Conservation (phyloP, 2,888 invertebrate genomes). For the Zygogramma bicolorata region DNA sequence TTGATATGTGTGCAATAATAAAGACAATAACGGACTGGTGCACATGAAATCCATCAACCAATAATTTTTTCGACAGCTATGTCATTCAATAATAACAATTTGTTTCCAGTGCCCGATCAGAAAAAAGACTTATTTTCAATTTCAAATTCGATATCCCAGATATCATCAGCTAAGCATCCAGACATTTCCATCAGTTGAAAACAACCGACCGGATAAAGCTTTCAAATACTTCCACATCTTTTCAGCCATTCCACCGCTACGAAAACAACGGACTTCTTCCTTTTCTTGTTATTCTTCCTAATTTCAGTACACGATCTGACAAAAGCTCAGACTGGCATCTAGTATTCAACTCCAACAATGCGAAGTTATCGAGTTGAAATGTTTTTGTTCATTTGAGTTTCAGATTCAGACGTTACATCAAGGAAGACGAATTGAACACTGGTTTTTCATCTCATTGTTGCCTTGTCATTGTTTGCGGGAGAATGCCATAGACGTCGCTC, state of each 20-base stretch:
- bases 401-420: slow-evolving; percentile 48
- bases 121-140: too few relatives aligned
- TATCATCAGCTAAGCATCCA: not conserved
- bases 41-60: too few relatives aligned
- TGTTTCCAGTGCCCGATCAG: too few relatives aligned
- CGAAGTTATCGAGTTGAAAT: slow-evolving; percentile 38
- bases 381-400: slow-evolving; percentile 54
- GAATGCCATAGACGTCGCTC: not conserved
- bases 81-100: too few relatives aligned
- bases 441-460: slow-evolving; percentile 48
- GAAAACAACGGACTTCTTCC: slow-evolving; percentile 8
- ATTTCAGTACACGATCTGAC: slow-evolving; percentile 34
- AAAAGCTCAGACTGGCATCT: slow-evolving; percentile 31
- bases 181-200: not conserved
- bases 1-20: too few relatives aligned
- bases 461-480: slow-evolving; percentile 39
- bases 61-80: too few relatives aligned
- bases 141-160: too few relatives aligned
- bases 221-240: not conserved
- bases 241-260: not conserved
- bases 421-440: slow-evolving; percentile 48
- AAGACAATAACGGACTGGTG: too few relatives aligned
- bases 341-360: slow-evolving; percentile 38
- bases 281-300: slow-evolving; percentile 26
- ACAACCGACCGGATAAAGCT: not conserved